Evolutionary conservation across 2,113 vertebrate genomes (phyloP).

Genomic region (Megaceryle torquata): DNA sequence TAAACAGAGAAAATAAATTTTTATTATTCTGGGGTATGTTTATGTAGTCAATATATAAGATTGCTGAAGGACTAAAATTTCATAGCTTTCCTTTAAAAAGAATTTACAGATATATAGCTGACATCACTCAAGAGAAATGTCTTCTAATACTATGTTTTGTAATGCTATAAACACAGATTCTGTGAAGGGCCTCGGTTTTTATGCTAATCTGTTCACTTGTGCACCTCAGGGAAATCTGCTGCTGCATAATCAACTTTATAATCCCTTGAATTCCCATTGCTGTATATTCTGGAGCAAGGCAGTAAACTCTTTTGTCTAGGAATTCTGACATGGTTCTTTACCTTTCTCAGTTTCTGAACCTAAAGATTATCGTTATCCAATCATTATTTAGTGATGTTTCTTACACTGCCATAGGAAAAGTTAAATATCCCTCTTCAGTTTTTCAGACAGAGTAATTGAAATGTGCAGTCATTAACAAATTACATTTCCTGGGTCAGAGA

Average conservation of each 20-base stretch:
- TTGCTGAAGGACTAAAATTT: neutral
- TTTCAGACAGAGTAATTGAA: neutral
- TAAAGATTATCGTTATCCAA: neutral
- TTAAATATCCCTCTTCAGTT: neutral
- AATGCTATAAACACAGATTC: neutral
- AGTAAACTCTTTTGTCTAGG: neutral
- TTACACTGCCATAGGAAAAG: neutral
- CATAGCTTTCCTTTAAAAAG: neutral
- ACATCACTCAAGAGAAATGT: neutral
- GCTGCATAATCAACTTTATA: neutral
- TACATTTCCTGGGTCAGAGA: slow-evolving; percentile 22
- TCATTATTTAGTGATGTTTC: neutral
- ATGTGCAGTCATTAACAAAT: slow-evolving; percentile 19
- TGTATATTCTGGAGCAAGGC: neutral
- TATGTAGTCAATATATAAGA: neutral
- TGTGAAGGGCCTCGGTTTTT: neutral
- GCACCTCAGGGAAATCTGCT: slow-evolving; percentile 1
- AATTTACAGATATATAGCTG: neutral
- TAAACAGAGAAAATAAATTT: neutral
- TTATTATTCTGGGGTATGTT: neutral
- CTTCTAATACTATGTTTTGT: neutral
- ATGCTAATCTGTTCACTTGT: neutral
- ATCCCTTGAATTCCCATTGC: neutral
- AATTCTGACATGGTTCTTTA: neutral
- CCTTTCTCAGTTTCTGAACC: neutral